Conservation (phyloP, 2,113 vertebrate species). For the Sylvilagus bachmani region DNA sequence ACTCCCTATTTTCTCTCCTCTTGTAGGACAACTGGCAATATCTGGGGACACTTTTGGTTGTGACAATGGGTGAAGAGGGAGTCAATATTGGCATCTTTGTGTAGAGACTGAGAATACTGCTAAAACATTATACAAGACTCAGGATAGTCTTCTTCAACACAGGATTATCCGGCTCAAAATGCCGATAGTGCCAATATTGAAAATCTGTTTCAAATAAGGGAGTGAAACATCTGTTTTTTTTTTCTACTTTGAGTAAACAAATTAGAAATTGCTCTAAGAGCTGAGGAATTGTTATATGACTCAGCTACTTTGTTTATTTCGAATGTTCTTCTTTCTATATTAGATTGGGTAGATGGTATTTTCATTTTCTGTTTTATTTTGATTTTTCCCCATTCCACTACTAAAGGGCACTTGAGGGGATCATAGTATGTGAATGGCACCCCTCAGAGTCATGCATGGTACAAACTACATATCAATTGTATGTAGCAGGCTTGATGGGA, state of each 20-base stretch:
- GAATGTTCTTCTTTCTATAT: not conserved
- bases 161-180: not conserved
- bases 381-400: not conserved
- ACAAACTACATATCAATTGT: not conserved
- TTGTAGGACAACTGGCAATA: not conserved
- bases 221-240: not conserved
- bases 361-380: slow-evolving; percentile 25
- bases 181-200: not conserved
- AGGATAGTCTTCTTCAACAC: not conserved
- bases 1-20: not conserved
- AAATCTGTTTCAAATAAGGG: slow-evolving; percentile 27
- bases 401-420: not conserved
- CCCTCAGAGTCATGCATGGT: not conserved
- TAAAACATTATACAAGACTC: not conserved
- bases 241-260: not conserved
- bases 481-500: not conserved
- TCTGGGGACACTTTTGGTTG: not conserved
- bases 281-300: not conserved
- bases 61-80: not conserved
- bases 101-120: not conserved
- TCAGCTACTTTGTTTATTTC: not conserved
- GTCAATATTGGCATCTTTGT: not conserved
- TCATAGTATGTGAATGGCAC: rapidly evolving
- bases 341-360: not conserved
- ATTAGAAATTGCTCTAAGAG: not conserved